Conservation (phyloP, 2,888 invertebrate species). For the Brachyopa scutellaris region DNA sequence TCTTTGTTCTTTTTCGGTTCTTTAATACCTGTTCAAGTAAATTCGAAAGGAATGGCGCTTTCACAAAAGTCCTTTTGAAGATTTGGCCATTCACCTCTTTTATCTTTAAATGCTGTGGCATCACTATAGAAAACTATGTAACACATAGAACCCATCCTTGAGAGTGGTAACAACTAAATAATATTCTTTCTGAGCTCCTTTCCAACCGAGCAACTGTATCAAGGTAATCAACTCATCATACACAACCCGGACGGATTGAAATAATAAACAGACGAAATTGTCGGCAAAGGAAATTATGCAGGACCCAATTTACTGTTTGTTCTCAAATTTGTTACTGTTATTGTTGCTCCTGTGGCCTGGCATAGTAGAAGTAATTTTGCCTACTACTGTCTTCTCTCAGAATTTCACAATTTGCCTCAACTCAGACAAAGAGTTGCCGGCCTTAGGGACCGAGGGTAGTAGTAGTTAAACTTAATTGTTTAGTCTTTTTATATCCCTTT, state of each 20-base stretch:
- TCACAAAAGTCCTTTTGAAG: no score
- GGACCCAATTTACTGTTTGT: constrained; percentile 16
- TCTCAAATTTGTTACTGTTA: background rate
- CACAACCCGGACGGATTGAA: constrained; percentile 7
- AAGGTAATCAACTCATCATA: constrained; percentile 3
- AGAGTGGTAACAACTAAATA: no score
- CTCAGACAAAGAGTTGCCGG: background rate
- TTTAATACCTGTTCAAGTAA: no score
- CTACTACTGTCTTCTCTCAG: background rate
- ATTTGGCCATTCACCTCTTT: no score
- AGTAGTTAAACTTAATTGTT: constrained; percentile 48
- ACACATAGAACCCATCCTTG: no score
- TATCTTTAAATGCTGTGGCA: no score
- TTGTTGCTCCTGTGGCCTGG: no score
- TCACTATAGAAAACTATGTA: no score
- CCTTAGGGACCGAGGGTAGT: background rate
- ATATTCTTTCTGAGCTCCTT: background rate
- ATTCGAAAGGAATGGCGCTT: no score
- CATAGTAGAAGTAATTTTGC: background rate
- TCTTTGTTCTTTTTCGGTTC: no score
- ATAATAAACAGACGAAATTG: constrained; percentile 44
- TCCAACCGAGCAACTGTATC: background rate
- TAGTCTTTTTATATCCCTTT: constrained; percentile 14
- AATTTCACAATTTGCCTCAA: constrained; percentile 6
- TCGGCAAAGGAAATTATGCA: constrained; percentile 40